Evolutionary conservation across 2,113 vertebrate genomes (phyloP).

Genomic region (Pampusana beccarii): DNA sequence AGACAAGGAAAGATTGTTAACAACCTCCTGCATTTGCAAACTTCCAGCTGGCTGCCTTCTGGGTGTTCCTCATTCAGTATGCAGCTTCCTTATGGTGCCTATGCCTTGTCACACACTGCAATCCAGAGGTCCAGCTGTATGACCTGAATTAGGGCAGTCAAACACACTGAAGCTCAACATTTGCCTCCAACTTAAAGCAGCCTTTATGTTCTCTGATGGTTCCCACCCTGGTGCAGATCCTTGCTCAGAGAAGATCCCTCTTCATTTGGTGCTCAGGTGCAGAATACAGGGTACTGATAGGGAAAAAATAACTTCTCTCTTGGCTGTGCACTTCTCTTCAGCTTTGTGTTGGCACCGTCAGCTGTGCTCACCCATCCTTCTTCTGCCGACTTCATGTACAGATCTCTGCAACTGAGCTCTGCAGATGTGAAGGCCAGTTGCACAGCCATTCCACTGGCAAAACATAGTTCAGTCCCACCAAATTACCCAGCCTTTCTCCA

Average conservation of each 20-base stretch:
- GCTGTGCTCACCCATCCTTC: neutral
- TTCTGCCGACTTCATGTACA: neutral
- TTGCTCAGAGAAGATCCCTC: neutral
- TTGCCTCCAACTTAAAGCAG: neutral
- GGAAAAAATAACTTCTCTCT: neutral
- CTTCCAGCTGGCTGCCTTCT: neutral
- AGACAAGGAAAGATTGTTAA: neutral
- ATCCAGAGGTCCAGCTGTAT: neutral
- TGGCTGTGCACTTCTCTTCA: neutral
- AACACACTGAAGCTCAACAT: neutral
- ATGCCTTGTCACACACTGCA: neutral
- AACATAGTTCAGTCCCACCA: neutral
- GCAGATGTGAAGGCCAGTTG: conserved; percentile 14
- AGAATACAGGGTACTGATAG: neutral
- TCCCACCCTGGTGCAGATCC: neutral
- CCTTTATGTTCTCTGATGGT: neutral
- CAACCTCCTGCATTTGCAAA: neutral
- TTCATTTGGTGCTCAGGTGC: neutral
- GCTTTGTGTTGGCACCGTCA: neutral
- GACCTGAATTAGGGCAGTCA: neutral
- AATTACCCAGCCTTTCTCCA: neutral
- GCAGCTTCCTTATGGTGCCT: neutral
- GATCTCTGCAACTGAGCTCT: neutral
- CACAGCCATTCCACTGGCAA: neutral
- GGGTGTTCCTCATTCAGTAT: neutral